Evolutionary conservation across 2,113 vertebrate species (phyloP).

Genomic region (Zootoca vivipara): DNA sequence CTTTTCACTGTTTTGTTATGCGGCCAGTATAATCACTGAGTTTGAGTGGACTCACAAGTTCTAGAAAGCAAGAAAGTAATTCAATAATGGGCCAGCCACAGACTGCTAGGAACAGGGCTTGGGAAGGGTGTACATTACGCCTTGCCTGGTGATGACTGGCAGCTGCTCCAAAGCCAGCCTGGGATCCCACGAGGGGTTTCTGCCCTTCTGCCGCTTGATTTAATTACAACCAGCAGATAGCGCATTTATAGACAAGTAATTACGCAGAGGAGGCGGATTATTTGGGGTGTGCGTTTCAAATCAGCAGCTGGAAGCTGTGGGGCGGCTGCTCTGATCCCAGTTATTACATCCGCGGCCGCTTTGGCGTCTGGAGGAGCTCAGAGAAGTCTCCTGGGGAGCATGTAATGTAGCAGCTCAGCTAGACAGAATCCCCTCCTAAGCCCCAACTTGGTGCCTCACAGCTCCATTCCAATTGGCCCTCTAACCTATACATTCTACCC

Average conservation of each 20-base stretch:
- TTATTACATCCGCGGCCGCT: not conserved
- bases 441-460: not conserved
- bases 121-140: not conserved
- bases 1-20: not conserved
- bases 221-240: conserved; percentile 52
- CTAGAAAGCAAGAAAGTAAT: not conserved
- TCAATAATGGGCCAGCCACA: not conserved
- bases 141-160: not conserved
- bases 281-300: not conserved
- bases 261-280: not conserved
- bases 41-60: not conserved
- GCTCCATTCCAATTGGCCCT: not conserved
- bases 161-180: not conserved
- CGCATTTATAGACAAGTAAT: conserved; percentile 37
- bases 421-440: not conserved
- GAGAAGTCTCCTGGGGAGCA: not conserved
- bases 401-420: not conserved
- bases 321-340: accelerated
- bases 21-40: not conserved
- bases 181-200: not conserved
- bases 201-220: conserved; percentile 48
- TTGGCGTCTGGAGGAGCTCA: not conserved
- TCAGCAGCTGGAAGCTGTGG: not conserved
- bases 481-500: no score
- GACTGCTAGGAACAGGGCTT: not conserved